Percentiles rank a stretch among this genome's conserved stretches.
Evolutionary conservation across 1,140 invertebrate genomes (phyloP).

Genomic region (Platyscapa corneri): DNA sequence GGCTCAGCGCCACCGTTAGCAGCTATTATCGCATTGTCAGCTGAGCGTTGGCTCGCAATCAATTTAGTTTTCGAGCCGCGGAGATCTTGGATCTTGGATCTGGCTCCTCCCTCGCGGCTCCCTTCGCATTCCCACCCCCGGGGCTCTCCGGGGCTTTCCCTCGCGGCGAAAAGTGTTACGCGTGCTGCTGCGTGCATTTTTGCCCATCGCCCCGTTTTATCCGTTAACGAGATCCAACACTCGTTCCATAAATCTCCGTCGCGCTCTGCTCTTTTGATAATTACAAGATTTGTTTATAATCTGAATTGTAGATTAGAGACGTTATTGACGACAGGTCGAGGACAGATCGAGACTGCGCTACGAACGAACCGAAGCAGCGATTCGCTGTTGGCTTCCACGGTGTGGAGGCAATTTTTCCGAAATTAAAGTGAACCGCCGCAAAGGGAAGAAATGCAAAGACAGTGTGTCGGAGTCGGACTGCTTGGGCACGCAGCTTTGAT

Average conservation of each 20-base stretch:
- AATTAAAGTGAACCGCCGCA: too few species aligned
- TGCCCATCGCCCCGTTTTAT: neutral
- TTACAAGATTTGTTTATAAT: too few species aligned
- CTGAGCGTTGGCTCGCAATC: constrained; percentile 57
- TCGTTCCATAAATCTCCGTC: neutral
- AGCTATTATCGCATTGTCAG: constrained; percentile 52
- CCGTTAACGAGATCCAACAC: constrained; percentile 23
- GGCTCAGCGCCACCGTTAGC: constrained; percentile 6
- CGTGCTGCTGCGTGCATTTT: neutral
- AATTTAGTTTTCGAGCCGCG: constrained; percentile 53
- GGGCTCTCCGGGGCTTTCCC: too few species aligned
- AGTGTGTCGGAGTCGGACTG: neutral
- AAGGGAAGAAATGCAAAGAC: neutral
- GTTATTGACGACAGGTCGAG: too few species aligned
- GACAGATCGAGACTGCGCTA: too few species aligned
- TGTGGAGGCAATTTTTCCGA: too few species aligned
- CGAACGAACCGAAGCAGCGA: too few species aligned
- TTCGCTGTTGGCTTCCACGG: too few species aligned
- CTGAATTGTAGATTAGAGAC: too few species aligned
- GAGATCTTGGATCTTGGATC: constrained; percentile 59
- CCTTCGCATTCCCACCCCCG: too few species aligned
- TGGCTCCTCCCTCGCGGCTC: neutral
- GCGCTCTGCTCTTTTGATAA: too few species aligned
- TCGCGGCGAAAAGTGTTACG: neutral
- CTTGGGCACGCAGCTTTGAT: constrained; percentile 61